Conservation (phyloP, 2,797 vertebrate species). For the Jordanella pulchra region DNA sequence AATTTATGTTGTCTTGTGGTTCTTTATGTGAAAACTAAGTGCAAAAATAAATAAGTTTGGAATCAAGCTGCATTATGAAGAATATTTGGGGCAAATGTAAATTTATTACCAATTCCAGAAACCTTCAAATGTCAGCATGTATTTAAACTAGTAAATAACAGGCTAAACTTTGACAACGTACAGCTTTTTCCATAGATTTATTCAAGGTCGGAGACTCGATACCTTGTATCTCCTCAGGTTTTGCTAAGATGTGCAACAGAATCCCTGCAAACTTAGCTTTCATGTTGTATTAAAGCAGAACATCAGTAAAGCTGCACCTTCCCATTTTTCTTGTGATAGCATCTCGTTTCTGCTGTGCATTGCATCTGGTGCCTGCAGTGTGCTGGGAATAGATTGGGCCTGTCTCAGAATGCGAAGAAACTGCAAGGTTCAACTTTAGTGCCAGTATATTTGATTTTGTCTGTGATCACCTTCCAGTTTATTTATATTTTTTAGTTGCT, state of each 20-base stretch:
- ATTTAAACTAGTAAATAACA: not conserved
- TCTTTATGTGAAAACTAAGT: not conserved
- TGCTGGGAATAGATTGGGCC: conserved; percentile 53
- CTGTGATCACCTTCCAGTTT: not conserved
- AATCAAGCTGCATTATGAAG: not conserved
- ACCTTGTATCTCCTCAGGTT: conserved; percentile 43
- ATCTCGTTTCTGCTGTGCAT: conserved; percentile 51
- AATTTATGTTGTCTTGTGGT: conserved; percentile 19
- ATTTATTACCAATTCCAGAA: not conserved
- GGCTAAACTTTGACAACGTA: not conserved
- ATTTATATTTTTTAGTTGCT: not conserved
- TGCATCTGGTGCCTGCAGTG: conserved; percentile 47
- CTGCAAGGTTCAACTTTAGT: conserved; percentile 14
- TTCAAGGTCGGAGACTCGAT: conserved; percentile 27
- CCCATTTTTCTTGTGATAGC: conserved; percentile 57
- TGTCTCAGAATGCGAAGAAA: conserved; percentile 40
- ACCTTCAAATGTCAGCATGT: not conserved
- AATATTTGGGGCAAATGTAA: not conserved
- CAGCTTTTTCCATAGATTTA: conserved; percentile 22
- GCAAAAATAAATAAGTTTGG: conserved; percentile 54
- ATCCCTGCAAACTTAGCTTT: conserved; percentile 57
- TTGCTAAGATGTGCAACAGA: conserved; percentile 59
- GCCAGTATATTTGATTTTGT: conserved; percentile 15
- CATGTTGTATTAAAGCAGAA: conserved; percentile 69
- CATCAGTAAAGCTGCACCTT: conserved; percentile 50